These are phyloP conservation scores for Zeuzera pyrina DNA, from an alignment of 2,888 invertebrate genomes.

Conservation along the genomic window DNA sequence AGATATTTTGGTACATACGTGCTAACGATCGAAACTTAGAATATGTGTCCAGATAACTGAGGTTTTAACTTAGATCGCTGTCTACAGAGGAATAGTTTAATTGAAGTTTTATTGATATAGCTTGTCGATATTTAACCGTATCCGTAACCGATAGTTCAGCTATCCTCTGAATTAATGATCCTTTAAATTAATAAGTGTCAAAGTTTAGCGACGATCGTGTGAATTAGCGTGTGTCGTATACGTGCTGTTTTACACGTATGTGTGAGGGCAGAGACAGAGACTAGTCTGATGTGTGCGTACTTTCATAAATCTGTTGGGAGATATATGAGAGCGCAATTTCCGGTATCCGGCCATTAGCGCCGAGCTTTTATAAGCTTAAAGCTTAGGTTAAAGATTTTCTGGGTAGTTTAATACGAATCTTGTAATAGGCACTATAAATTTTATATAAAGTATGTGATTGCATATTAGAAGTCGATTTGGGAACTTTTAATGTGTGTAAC, in stretches of 20 bases:
- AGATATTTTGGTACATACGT: constrained; percentile 47
- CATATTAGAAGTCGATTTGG: constrained; percentile 71
- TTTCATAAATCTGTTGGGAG: constrained; percentile 92
- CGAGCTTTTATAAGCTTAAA: constrained; percentile 78
- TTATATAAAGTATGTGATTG: constrained; percentile 72
- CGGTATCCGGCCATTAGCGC: constrained; percentile 90
- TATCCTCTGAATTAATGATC: constrained; percentile 63
- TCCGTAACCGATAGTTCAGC: too few relatives aligned
- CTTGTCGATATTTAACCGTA: too few relatives aligned
- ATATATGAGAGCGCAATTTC: constrained; percentile 93
- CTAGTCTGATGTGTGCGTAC: constrained; percentile 79
- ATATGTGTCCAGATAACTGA: too few relatives aligned
- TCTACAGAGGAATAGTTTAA: too few relatives aligned
- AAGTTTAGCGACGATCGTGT: constrained; percentile 46
- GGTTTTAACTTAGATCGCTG: too few relatives aligned
- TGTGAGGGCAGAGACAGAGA: constrained; percentile 58
- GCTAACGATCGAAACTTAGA: constrained; percentile 24
- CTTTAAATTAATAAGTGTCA: constrained; percentile 67
- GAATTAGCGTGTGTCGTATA: constrained; percentile 20
- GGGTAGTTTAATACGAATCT: constrained; percentile 74
- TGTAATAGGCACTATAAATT: constrained; percentile 73
- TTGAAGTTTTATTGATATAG: too few relatives aligned
- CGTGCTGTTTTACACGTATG: constrained; percentile 14
- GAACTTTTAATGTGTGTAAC: constrained; percentile 71
- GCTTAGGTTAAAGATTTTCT: constrained; percentile 74